Evolutionary conservation across 2,888 invertebrate genomes (phyloP).

Genomic region (Eucriotettix oculatus): DNA sequence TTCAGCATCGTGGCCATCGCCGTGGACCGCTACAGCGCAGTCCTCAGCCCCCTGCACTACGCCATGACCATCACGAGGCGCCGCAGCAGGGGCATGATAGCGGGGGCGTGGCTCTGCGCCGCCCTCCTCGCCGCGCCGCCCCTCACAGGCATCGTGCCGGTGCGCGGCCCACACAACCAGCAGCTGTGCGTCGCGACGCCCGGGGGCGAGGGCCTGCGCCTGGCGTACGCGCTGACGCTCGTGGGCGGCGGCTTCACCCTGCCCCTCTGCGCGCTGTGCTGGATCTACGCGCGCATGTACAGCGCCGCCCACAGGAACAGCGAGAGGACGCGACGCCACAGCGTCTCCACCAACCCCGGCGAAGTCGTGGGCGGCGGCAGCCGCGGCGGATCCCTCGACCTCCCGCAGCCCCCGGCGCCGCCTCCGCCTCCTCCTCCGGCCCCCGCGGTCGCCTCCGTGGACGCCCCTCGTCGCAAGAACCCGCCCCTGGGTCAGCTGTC

Average conservation of each 20-base stretch:
- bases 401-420: slow-evolving; percentile 9
- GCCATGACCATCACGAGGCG: slow-evolving; percentile 29
- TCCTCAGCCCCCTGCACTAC: slow-evolving; percentile 33
- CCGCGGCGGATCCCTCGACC: slow-evolving; percentile 9
- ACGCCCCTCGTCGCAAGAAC: slow-evolving; percentile 1
- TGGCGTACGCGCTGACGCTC: slow-evolving; percentile 24
- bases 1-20: slow-evolving; percentile 32
- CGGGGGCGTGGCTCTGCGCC: not conserved
- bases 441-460: slow-evolving; percentile 4
- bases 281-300: slow-evolving; percentile 31
- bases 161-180: slow-evolving; percentile 6
- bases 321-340: slow-evolving; percentile 30
- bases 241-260: slow-evolving; percentile 28
- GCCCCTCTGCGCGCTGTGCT: slow-evolving; percentile 28
- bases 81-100: slow-evolving; percentile 26
- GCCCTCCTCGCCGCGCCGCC: slow-evolving; percentile 11
- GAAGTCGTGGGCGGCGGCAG: slow-evolving; percentile 9
- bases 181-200: slow-evolving; percentile 17
- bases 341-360: slow-evolving; percentile 20
- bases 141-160: slow-evolving; percentile 18
- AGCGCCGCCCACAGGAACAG: slow-evolving; percentile 30
- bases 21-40: slow-evolving; percentile 30
- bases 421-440: slow-evolving; percentile 9
- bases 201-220: slow-evolving; percentile 14
- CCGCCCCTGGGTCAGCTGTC: slow-evolving; percentile 3